A percentile compares a stretch with the other conserved stretches of the same genome.
phyloP scores from a whole-genome alignment of 2,797 vertebrate species.

The Poeciliopsis turneri region DNA sequence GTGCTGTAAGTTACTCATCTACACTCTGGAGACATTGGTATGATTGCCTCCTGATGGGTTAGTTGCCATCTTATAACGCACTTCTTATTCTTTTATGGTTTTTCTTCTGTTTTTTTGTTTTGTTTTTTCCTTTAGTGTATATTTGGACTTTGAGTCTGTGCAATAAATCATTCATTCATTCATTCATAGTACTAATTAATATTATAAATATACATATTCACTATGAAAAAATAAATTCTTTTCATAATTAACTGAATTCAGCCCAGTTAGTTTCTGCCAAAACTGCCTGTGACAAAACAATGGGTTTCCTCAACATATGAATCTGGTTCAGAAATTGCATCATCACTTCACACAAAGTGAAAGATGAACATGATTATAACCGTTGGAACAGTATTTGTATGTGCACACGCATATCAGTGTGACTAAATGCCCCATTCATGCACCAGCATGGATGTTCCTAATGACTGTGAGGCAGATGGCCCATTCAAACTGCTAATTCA shows the following conservation, averaged over 20 bases:
- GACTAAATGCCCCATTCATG: conserved; percentile 66
- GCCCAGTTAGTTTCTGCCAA: conserved; percentile 28
- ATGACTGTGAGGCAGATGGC: conserved; percentile 79
- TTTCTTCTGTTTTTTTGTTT: too few species aligned
- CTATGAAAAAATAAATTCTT: conserved; percentile 9
- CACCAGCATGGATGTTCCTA: conserved; percentile 67
- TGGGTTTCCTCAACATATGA: conserved; percentile 33
- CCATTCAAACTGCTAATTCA: conserved; percentile 80
- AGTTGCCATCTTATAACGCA: too few species aligned
- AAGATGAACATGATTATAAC: conserved; percentile 50
- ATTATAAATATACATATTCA: conserved; percentile 3
- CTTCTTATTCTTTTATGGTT: too few species aligned
- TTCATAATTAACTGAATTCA: conserved; percentile 39
- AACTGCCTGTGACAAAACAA: conserved; percentile 29
- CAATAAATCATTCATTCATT: too few species aligned
- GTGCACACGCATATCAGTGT: conserved; percentile 43
- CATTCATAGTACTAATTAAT: not conserved
- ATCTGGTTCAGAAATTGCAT: conserved; percentile 49
- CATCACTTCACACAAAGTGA: conserved; percentile 39
- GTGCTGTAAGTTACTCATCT: too few species aligned
- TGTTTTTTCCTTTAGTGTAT: too few species aligned
- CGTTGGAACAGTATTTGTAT: conserved; percentile 32
- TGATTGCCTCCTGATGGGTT: too few species aligned
- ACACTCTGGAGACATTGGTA: too few species aligned
- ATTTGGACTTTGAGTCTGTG: too few species aligned